Evolutionary conservation across 2,113 vertebrate species (phyloP).

Genomic region (Heliornis fulica): DNA sequence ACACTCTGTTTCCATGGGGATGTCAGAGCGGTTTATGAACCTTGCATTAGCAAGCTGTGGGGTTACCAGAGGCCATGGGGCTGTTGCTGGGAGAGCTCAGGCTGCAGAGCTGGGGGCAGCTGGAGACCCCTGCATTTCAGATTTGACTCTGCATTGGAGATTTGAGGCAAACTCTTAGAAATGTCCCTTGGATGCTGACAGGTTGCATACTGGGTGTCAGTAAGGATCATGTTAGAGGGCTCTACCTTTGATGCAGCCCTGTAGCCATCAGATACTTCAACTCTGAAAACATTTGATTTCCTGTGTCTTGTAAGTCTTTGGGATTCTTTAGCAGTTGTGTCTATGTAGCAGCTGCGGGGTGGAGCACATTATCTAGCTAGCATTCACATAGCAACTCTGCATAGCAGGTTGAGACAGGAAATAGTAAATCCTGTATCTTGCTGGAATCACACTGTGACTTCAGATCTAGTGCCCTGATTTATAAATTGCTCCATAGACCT

Average conservation of each 20-base stretch:
- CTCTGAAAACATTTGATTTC: neutral
- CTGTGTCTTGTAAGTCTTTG: neutral
- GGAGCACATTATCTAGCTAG: neutral
- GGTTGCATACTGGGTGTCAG: neutral
- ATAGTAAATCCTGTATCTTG: neutral
- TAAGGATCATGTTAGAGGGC: neutral
- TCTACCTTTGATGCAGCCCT: neutral
- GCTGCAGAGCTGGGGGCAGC: neutral
- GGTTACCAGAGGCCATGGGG: constrained; percentile 70
- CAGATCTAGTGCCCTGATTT: neutral
- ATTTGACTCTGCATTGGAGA: neutral
- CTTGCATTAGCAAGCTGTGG: constrained; percentile 33
- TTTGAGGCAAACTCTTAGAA: neutral
- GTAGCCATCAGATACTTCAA: neutral
- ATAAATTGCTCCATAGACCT: neutral
- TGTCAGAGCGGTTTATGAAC: constrained; percentile 58
- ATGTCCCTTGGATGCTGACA: neutral
- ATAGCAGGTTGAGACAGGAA: constrained; percentile 19
- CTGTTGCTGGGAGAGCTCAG: constrained; percentile 46
- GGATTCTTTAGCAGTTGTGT: neutral
- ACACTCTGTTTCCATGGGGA: constrained; percentile 70
- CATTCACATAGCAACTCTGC: neutral
- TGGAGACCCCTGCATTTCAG: neutral
- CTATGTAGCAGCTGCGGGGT: neutral
- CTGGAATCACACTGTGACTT: neutral